A percentile compares a stretch with the other conserved stretches of the same genome.
Conservation (phyloP, 2,113 vertebrate genomes). For the Myodes glareolus region DNA sequence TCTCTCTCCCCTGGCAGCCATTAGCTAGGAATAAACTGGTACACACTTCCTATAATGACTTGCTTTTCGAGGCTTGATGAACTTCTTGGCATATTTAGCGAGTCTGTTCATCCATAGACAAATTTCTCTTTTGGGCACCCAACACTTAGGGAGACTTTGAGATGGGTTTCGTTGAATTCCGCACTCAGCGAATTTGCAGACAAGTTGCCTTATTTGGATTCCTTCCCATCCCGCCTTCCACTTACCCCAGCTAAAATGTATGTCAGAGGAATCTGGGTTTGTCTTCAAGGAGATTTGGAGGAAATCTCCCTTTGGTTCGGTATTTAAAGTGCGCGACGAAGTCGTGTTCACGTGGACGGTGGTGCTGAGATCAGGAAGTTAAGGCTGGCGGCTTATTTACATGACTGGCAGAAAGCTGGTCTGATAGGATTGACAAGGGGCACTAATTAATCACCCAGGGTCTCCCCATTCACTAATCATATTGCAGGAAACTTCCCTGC, state of each 20-base stretch:
- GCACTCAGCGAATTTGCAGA: constrained; percentile 55
- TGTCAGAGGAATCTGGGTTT: constrained; percentile 52
- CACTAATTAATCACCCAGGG: constrained; percentile 79
- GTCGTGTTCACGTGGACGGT: constrained; percentile 36
- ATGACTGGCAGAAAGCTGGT: constrained; percentile 2
- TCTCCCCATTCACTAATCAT: constrained; percentile 73
- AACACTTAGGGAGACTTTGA: background rate
- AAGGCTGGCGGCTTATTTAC: constrained; percentile 54
- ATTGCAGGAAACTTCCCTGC: constrained; percentile 58
- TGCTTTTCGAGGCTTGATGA: background rate
- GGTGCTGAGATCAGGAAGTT: constrained; percentile 54
- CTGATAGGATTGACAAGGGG: constrained; percentile 66
- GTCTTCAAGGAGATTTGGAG: constrained; percentile 66
- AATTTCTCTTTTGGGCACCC: constrained; percentile 41
- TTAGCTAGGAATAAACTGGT: background rate
- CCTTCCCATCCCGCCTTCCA: constrained; percentile 46
- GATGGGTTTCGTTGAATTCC: constrained; percentile 40
- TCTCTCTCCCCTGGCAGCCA: background rate
- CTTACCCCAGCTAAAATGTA: constrained; percentile 50
- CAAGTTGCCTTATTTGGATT: constrained; percentile 62
- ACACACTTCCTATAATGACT: background rate
- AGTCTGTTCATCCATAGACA: background rate
- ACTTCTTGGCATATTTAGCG: constrained; percentile 6
- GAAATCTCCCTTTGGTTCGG: constrained; percentile 55
- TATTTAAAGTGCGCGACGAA: constrained; percentile 55